Base-by-base conservation (phyloP, 2,888 invertebrate species). In the Hybos culiciformis region DNA sequence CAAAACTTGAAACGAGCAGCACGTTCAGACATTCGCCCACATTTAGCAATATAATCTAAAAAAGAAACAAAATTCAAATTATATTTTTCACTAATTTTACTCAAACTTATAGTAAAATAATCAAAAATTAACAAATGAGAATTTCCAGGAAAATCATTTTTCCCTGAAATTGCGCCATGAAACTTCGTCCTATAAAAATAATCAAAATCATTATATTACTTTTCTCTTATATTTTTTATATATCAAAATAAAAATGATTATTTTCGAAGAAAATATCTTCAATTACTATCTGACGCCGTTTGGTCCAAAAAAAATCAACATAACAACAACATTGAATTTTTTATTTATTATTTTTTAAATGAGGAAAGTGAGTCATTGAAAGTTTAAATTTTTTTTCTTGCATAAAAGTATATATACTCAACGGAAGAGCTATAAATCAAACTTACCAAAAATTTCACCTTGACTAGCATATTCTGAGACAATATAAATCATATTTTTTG, bases 391-490 rank as follows among this genome's bases (percentile, higher is more conserved):
- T n/a, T n/a, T n/a, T n/a, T n/a, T n/a, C n/a, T n/a, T n/a, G n/a
- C n/a, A n/a, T n/a, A n/a, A n/a, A n/a, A 21, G 8, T 31, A 9
- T 14, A 12, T 21, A 37, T 20, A 21, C 20, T 37, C 2, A 19
- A 9, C 17, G 18, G 12, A 19, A 5, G 17, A 11, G 7, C 5
- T 29, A 5, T n/a, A 5, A 12, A n/a, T 15, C 6, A 4, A 17
- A 50, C 83, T 80, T 68, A 92, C 92, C 92, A 71, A 96, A 97
- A 68, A 97, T 90, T 72, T 97, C 96, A 55, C 97, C 96, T 69
- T 91, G 87, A 62, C 87, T 90, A 51, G 94, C 96, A 66, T 92
- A 96, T 68, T 97, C 97, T 47, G 93, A 94, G 52, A 96, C 94
- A 62, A 97, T 83, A 70, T 94, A 97, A 62, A 97, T 86, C 86